Evolutionary conservation across 2,797 vertebrate species (phyloP).

Genomic region (Synanceia verrucosa): DNA sequence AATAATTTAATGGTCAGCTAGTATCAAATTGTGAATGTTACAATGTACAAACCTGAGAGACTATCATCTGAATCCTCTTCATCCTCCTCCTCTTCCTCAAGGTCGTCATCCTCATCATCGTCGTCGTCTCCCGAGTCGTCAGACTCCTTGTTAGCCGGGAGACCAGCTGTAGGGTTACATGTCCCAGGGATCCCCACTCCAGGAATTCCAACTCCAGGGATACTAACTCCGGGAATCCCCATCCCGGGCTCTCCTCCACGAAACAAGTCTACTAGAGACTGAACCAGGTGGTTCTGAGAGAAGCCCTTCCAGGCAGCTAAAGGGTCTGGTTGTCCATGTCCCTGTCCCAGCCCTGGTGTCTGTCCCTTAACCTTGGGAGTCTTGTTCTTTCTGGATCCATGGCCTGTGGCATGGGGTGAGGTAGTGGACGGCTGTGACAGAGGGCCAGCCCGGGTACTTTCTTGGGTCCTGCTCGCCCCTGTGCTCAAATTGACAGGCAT

Average conservation of each 20-base stretch:
- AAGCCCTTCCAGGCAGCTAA: slow-evolving; percentile 86
- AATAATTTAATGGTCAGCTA: neutral
- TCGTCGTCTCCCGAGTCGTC: slow-evolving; percentile 97
- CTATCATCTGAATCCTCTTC: slow-evolving; percentile 96
- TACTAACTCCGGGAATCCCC: slow-evolving; percentile 77
- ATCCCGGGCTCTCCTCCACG: slow-evolving; percentile 88
- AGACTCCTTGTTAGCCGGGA: slow-evolving; percentile 95
- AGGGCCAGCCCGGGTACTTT: slow-evolving; percentile 71
- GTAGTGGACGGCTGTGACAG: slow-evolving; percentile 81
- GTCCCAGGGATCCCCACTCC: slow-evolving; percentile 77
- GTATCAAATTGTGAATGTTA: neutral
- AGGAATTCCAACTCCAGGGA: slow-evolving; percentile 78
- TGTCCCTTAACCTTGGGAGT: slow-evolving; percentile 78
- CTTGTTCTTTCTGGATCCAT: slow-evolving; percentile 92
- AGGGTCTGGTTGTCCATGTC: slow-evolving; percentile 68
- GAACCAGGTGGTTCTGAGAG: slow-evolving; percentile 88
- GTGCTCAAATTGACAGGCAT: slow-evolving; percentile 93
- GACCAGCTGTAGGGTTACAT: slow-evolving; percentile 76
- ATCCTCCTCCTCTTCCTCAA: slow-evolving; percentile 85
- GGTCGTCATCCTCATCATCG: slow-evolving; percentile 93
- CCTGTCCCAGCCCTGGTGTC: slow-evolving; percentile 57
- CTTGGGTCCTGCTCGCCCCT: slow-evolving; percentile 86
- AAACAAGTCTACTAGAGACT: slow-evolving; percentile 93
- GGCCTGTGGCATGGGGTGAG: slow-evolving; percentile 86
- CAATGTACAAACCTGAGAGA: slow-evolving; percentile 88